phyloP scores from a whole-genome alignment of 1,140 invertebrate genomes.

The Hyphantria cunea region DNA sequence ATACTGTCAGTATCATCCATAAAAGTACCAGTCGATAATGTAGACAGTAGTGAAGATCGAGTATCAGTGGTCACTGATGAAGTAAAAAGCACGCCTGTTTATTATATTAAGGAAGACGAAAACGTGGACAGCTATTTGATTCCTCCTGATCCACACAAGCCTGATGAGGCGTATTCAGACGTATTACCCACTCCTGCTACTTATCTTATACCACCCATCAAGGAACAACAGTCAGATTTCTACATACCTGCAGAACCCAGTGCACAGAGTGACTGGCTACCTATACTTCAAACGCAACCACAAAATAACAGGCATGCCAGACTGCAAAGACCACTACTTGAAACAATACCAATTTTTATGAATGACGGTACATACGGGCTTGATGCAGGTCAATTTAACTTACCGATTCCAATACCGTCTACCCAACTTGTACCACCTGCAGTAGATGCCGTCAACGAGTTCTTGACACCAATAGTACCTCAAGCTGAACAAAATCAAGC shows the following conservation, averaged over 20 bases:
- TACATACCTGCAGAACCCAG: slow-evolving; percentile 47
- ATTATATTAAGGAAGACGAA: slow-evolving; percentile 49
- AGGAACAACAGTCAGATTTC: slow-evolving; percentile 49
- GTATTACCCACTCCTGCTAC: slow-evolving; percentile 53
- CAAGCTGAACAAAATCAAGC: slow-evolving; percentile 26
- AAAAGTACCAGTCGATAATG: slow-evolving; percentile 56
- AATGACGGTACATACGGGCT: not conserved
- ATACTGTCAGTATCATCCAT: slow-evolving; percentile 45
- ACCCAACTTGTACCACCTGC: slow-evolving; percentile 48
- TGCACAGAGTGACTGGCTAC: slow-evolving; percentile 69
- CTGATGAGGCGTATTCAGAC: slow-evolving; percentile 40
- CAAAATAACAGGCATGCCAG: slow-evolving; percentile 28
- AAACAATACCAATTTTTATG: slow-evolving; percentile 36
- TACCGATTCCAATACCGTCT: slow-evolving; percentile 40
- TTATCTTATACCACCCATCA: slow-evolving; percentile 61
- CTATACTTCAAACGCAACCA: slow-evolving; percentile 47
- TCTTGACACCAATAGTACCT: slow-evolving; percentile 39
- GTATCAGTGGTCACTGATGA: slow-evolving; percentile 28
- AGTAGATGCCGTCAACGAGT: slow-evolving; percentile 46
- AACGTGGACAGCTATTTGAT: slow-evolving; percentile 59
- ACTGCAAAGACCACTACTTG: slow-evolving; percentile 14
- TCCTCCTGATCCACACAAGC: slow-evolving; percentile 53
- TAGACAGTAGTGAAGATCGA: slow-evolving; percentile 38
- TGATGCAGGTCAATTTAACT: slow-evolving; percentile 1
- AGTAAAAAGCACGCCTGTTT: slow-evolving; percentile 43